Evolutionary conservation across 1,140 invertebrate genomes (phyloP), one percentile per base, ranked within the genome.

Genomic region (Artemia franciscana): DNA sequence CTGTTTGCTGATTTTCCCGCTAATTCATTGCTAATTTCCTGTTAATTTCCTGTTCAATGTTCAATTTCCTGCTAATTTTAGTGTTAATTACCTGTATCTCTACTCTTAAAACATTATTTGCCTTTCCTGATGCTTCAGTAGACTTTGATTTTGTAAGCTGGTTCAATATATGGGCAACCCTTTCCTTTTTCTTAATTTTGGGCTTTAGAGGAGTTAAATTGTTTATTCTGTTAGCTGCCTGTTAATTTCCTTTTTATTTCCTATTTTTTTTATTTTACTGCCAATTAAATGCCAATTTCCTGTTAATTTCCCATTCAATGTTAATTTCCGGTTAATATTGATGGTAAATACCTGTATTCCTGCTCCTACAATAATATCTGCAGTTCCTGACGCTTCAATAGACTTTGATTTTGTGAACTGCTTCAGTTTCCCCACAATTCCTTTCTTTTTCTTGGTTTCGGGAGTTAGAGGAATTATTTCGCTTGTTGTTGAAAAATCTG

Each of bases 391-490:
- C n/a, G 71, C 72, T 68, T 88, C 85, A 57, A 88, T 82, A 62
- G 84, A 87, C 27, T 83, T 80, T 0, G 86, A 87, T 75, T 90
- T 91, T 7, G 85, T 87, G 23, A 91, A 73, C 68, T 86, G 85
- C 66, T 84, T 86, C 60, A 91, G 73, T 74, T 89, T 89, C 24
- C 84, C 84, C 69, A 90, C 85, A 57, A 91, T 72, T 28, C 85
- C 80, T 71, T 85, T 85, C 71, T 84, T 83, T 70, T 88, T 86
- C 70, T 86, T 86, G 67, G 88, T 88, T 59, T 83, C 81, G 12
- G 74, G 73, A 60, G 77, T 72, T 4, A 72, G 72, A 2, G 80
- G 78, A 2, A 84, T 72, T 61, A 86, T 78, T 68, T 90, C 87
- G 70, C 86, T 90, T 69, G 87, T 85, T 0, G 84, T 85, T 5